phyloP scores from a whole-genome alignment of 2,113 vertebrate genomes.

The Danionella cerebrum region DNA sequence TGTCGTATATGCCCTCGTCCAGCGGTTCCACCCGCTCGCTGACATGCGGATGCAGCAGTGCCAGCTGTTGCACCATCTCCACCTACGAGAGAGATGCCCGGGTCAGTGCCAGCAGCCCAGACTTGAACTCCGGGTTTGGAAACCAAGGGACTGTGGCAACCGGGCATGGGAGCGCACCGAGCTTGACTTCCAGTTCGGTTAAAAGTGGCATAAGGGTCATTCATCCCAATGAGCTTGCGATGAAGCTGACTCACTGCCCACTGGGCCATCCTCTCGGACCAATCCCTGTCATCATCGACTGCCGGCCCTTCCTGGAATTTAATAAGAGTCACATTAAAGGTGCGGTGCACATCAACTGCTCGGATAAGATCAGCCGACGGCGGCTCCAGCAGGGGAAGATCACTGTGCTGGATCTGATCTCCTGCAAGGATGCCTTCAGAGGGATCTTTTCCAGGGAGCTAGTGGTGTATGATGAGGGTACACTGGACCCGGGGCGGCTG shows the following conservation, averaged over 20 bases:
- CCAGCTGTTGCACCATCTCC: conserved; percentile 96
- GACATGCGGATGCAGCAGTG: conserved; percentile 98
- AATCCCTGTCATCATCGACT: conserved; percentile 92
- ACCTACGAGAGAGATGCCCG: conserved; percentile 92
- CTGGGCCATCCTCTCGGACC: conserved; percentile 83
- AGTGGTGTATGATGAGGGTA: conserved; percentile 94
- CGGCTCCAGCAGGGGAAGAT: conserved; percentile 97
- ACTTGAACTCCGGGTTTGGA: conserved; percentile 62
- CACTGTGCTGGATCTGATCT: conserved; percentile 95
- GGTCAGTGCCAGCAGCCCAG: conserved; percentile 73
- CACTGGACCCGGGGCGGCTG: conserved; percentile 83
- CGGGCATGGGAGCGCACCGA: conserved; percentile 76
- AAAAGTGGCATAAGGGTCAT: conserved; percentile 79
- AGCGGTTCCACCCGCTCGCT: conserved; percentile 97
- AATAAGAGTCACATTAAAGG: conserved; percentile 97
- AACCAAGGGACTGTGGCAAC: conserved; percentile 71
- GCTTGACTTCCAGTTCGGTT: conserved; percentile 64
- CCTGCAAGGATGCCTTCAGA: conserved; percentile 94
- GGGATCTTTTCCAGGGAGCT: conserved; percentile 99
- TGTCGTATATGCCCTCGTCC: conserved; percentile 99
- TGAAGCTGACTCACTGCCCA: conserved; percentile 86
- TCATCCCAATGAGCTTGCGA: conserved; percentile 89
- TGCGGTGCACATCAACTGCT: conserved; percentile 95
- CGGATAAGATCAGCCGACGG: conserved; percentile 95
- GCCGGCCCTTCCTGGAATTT: conserved; percentile 95